phyloP scores from a whole-genome alignment of 2,888 invertebrate species.

The Celastrina argiolus region DNA sequence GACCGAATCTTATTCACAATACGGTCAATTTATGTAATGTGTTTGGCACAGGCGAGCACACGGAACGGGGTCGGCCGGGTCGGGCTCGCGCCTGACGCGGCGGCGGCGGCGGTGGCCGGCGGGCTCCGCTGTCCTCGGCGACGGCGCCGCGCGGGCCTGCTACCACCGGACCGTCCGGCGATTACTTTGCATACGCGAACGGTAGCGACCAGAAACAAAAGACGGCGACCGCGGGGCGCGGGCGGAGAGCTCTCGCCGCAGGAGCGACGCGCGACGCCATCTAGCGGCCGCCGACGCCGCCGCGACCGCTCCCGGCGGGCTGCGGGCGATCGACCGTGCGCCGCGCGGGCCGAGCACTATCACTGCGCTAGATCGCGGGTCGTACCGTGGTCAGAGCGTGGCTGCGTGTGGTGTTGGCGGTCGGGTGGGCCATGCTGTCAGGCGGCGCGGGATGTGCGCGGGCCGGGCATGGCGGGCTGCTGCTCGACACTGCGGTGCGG shows the following conservation, averaged over 20 bases:
- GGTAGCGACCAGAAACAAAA: slow-evolving; percentile 65
- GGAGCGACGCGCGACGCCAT: slow-evolving; percentile 74
- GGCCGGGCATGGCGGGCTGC: slow-evolving; percentile 76
- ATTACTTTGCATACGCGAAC: slow-evolving; percentile 72
- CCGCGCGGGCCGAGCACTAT: slow-evolving; percentile 60
- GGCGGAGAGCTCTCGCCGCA: slow-evolving; percentile 73
- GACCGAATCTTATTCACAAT: slow-evolving; percentile 33
- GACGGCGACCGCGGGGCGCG: slow-evolving; percentile 66
- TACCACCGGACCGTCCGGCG: slow-evolving; percentile 64
- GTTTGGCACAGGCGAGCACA: slow-evolving; percentile 51
- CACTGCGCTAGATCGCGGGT: slow-evolving; percentile 50
- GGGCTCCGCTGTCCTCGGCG: slow-evolving; percentile 75
- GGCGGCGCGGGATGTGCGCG: slow-evolving; percentile 76
- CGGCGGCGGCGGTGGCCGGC: slow-evolving; percentile 35
- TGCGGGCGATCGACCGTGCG: slow-evolving; percentile 75
- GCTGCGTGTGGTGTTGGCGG: slow-evolving; percentile 77
- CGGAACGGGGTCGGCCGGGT: slow-evolving; percentile 57
- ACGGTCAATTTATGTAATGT: slow-evolving; percentile 45
- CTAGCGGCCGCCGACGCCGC: slow-evolving; percentile 71
- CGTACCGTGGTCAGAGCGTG: slow-evolving; percentile 78
- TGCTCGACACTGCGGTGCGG: slow-evolving; percentile 77
- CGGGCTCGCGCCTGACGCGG: slow-evolving; percentile 55
- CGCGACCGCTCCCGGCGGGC: slow-evolving; percentile 66
- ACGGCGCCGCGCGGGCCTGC: slow-evolving; percentile 65
- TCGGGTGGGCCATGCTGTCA: slow-evolving; percentile 76